These are phyloP conservation scores for Baryphthengus martii DNA, from an alignment of 2,113 vertebrate species.

Conservation along the genomic window DNA sequence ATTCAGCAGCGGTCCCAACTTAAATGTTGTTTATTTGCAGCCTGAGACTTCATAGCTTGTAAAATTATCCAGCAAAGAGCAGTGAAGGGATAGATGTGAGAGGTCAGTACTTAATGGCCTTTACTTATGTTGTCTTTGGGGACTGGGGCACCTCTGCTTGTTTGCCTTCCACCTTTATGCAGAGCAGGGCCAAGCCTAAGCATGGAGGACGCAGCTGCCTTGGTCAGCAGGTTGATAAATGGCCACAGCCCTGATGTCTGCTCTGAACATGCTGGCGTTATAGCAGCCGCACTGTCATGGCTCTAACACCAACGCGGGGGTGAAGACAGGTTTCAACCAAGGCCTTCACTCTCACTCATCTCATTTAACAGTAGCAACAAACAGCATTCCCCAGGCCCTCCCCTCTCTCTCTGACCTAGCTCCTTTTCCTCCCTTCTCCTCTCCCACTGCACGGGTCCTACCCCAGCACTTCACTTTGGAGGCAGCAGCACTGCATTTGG, in stretches of 20 bases:
- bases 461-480: background rate
- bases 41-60: background rate
- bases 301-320: background rate
- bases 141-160: background rate
- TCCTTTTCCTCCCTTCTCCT: background rate
- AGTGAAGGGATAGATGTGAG: background rate
- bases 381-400: background rate
- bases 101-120: background rate
- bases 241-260: background rate
- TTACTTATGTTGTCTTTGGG: background rate
- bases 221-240: background rate
- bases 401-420: background rate
- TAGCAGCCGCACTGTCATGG: background rate
- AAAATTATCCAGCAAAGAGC: background rate
- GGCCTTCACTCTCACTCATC: background rate
- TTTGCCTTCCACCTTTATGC: background rate
- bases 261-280: background rate
- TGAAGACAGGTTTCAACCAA: background rate
- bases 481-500: background rate
- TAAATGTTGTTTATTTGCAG: background rate
- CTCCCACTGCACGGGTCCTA: background rate
- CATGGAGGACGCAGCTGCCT: background rate
- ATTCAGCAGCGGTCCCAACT: background rate
- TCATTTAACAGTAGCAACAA: background rate
- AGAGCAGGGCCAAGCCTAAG: background rate